phyloP scores from a whole-genome alignment of 2,113 vertebrate genomes.

The Plotosus lineatus region DNA sequence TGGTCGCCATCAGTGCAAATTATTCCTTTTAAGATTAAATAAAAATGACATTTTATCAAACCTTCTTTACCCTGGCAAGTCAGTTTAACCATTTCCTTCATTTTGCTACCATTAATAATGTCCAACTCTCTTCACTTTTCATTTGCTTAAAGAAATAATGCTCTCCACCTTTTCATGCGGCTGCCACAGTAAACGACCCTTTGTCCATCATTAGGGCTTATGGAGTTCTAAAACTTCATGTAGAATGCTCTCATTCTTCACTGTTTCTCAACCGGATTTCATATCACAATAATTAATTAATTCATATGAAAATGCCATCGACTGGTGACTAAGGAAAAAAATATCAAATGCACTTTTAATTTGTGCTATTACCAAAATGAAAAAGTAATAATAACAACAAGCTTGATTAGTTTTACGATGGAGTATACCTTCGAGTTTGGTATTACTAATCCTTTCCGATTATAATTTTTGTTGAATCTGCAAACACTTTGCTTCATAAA shows the following conservation, averaged over 20 bases:
- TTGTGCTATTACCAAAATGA: background rate
- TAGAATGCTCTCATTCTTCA: background rate
- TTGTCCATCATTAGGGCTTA: too few relatives aligned
- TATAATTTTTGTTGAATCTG: background rate
- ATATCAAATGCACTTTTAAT: background rate
- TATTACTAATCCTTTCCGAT: background rate
- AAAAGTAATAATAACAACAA: background rate
- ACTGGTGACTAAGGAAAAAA: background rate
- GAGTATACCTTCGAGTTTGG: background rate
- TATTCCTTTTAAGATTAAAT: background rate
- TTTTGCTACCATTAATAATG: background rate
- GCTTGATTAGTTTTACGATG: background rate
- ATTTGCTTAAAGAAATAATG: background rate
- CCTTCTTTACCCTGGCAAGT: background rate
- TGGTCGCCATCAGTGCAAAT: background rate
- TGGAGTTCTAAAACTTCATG: background rate
- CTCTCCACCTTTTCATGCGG: background rate
- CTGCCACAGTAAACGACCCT: too few relatives aligned
- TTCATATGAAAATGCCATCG: background rate
- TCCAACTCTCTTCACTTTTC: background rate
- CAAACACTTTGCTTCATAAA: background rate
- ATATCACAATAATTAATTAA: too few relatives aligned
- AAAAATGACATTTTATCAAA: background rate
- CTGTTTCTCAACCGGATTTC: background rate
- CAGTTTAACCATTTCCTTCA: background rate